These are phyloP conservation scores for Bubalus kerabau DNA, from an alignment of 2,113 vertebrate genomes.

Conservation along the genomic window DNA sequence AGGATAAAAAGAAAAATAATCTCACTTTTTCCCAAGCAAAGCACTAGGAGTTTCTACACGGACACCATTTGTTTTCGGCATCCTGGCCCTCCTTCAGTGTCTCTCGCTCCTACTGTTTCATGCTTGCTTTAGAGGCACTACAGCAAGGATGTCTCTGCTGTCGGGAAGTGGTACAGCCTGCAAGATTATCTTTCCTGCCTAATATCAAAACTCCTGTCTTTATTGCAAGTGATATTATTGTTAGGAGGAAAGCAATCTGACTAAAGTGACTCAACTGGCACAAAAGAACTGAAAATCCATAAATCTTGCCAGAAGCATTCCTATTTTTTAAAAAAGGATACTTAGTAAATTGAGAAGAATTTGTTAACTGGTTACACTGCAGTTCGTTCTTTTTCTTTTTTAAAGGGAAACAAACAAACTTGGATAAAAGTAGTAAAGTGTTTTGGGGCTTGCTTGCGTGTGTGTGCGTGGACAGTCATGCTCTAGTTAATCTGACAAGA, in stretches of 20 bases:
- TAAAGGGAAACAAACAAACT: background rate
- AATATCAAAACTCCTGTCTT: background rate
- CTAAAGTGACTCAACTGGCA: background rate
- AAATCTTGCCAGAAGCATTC: background rate
- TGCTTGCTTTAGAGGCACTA: background rate
- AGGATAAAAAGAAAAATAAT: background rate
- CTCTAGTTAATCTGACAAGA: background rate
- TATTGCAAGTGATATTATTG: background rate
- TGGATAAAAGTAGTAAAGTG: background rate
- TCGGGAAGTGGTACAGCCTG: background rate
- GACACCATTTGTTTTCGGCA: background rate
- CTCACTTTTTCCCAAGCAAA: background rate
- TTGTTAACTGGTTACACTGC: background rate
- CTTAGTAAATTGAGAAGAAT: background rate
- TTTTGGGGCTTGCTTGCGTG: background rate
- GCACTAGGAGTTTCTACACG: background rate
- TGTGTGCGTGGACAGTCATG: background rate
- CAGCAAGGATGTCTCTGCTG: background rate
- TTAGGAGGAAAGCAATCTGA: slow-evolving; percentile 3
- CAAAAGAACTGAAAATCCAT: background rate
- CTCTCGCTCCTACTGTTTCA: background rate
- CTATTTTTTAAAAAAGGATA: background rate
- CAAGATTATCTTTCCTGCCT: background rate
- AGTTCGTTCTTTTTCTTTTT: background rate
- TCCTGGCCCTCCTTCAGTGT: background rate